phyloP scores from a whole-genome alignment of 2,888 invertebrate genomes.

The Drosophila yooni region DNA sequence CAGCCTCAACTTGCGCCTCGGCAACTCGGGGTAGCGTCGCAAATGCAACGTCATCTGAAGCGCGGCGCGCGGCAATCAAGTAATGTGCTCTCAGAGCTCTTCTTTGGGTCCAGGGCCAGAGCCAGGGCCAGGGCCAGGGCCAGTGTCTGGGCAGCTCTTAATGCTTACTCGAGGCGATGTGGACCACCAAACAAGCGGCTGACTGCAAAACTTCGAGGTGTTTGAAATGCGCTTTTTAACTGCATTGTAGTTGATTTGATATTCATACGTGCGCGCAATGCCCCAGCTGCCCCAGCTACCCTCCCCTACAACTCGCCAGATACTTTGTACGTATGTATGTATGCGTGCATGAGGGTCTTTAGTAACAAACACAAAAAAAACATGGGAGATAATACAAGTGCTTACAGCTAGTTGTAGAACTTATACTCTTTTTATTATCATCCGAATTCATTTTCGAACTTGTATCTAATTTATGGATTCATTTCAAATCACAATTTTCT shows the following conservation, averaged over 20 bases:
- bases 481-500: not conserved
- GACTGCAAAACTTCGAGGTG: conserved; percentile 58
- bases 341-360: conserved; percentile 21
- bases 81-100: conserved; percentile 51
- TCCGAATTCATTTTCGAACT: not conserved
- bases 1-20: conserved; percentile 16
- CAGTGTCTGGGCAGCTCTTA: conserved; percentile 50
- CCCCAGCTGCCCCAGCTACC: not conserved
- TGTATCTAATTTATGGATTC: not conserved
- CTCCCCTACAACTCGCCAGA: not conserved
- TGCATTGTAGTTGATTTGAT: conserved; percentile 78
- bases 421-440: conserved; percentile 20
- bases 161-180: conserved; percentile 69
- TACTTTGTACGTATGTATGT: conserved; percentile 10
- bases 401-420: not conserved
- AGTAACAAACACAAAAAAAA: conserved; percentile 28
- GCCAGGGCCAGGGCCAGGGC: conserved; percentile 12
- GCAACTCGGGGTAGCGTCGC: conserved; percentile 55
- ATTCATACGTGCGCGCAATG: conserved; percentile 62
- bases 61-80: conserved; percentile 75
- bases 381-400: conserved; percentile 20
- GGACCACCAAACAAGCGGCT: conserved; percentile 75
- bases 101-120: conserved; percentile 23
- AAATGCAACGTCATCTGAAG: conserved; percentile 75
- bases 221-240: conserved; percentile 77